Conservation (phyloP, 30 jellyfish, hydroid and myxozoan genomes). For the Pelagia noctiluca region DNA sequence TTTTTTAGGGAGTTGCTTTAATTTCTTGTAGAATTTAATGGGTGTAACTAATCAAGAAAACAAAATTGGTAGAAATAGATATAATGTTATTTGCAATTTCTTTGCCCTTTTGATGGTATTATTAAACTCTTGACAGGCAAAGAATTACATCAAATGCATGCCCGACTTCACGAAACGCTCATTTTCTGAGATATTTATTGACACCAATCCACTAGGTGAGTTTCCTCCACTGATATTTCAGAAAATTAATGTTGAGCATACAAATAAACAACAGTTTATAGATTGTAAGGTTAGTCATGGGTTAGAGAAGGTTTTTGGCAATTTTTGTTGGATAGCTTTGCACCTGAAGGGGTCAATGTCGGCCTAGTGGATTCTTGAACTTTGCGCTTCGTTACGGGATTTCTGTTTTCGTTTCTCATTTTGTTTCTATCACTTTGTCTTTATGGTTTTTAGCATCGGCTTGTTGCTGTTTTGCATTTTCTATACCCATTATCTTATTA, state of each 20-base stretch:
- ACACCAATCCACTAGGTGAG: constrained; percentile 88
- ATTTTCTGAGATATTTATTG: constrained; percentile 72
- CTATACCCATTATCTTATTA: background rate
- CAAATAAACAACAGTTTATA: too few species aligned
- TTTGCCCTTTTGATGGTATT: too few species aligned
- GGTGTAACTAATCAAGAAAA: too few species aligned
- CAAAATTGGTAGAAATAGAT: too few species aligned
- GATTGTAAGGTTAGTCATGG: background rate
- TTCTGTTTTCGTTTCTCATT: background rate
- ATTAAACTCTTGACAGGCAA: constrained; percentile 82
- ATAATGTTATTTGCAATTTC: too few species aligned
- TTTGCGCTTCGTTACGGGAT: too few species aligned
- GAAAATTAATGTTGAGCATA: too few species aligned
- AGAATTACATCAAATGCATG: constrained; percentile 78
- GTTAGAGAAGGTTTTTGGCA: constrained; percentile 2
- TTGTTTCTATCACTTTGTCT: background rate
- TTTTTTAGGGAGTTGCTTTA: too few species aligned
- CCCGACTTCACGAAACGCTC: constrained; percentile 63
- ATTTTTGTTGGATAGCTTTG: background rate
- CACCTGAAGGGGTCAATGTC: background rate
- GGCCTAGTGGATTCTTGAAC: background rate
- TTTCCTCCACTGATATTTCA: background rate
- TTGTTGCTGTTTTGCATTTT: background rate
- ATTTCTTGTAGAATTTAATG: too few species aligned
- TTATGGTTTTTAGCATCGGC: background rate